Conservation (phyloP, 2,888 invertebrate species). For the Thymelicus lineola region DNA sequence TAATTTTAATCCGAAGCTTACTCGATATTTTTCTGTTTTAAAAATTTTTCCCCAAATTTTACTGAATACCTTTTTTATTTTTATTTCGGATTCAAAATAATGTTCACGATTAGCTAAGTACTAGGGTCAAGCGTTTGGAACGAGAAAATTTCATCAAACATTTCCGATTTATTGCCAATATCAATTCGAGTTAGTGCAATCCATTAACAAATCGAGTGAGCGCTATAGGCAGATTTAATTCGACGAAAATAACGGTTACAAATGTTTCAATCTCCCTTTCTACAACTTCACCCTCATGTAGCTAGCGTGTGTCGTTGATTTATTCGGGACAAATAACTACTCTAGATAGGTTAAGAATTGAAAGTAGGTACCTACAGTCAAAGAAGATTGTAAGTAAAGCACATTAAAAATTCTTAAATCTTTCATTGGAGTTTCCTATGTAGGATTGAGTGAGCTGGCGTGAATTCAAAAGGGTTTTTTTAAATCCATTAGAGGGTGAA, state of each 20-base stretch:
- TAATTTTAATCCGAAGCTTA: too few relatives aligned
- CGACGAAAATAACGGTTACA: conserved; percentile 69
- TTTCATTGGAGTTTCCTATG: too few relatives aligned
- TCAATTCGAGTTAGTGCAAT: conserved; percentile 63
- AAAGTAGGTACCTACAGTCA: too few relatives aligned
- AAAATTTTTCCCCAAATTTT: too few relatives aligned
- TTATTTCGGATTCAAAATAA: background rate
- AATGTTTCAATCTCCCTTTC: conserved; percentile 58
- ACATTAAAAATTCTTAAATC: too few relatives aligned
- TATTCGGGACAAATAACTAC: conserved; percentile 5
- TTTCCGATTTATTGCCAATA: conserved; percentile 41
- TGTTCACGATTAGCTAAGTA: background rate
- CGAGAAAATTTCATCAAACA: conserved; percentile 28
- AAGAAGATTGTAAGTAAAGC: too few relatives aligned
- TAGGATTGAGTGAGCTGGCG: too few relatives aligned
- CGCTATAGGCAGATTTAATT: conserved; percentile 69
- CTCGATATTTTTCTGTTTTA: too few relatives aligned
- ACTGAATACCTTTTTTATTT: too few relatives aligned
- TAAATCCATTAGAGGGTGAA: too few relatives aligned
- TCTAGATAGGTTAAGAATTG: background rate
- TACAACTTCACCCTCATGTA: conserved; percentile 28
- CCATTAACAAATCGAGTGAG: conserved; percentile 69
- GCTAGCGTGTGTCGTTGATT: conserved; percentile 20
- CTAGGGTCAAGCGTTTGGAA: conserved; percentile 7
- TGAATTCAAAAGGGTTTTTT: too few relatives aligned